Percentiles rank a stretch among this genome's conserved stretches.
Evolutionary conservation across 2,797 vertebrate species (phyloP).

Genomic region (Mormyrus hasselquistii): DNA sequence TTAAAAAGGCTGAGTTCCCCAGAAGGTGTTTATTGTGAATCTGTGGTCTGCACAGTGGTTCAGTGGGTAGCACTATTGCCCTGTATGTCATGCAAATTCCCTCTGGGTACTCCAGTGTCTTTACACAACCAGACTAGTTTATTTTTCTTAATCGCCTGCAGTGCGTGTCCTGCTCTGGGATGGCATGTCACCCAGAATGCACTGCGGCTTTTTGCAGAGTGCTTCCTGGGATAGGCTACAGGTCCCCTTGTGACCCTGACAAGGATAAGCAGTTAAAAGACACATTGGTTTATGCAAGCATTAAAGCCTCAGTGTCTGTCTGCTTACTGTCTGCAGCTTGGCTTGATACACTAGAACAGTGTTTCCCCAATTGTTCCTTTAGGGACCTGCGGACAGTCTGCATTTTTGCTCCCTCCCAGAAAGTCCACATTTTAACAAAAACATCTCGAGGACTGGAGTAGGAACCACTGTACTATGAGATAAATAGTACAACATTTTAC

Average conservation of each 20-base stretch:
- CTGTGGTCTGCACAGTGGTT: neutral
- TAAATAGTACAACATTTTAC: neutral
- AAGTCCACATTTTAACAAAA: neutral
- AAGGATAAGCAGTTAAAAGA: neutral
- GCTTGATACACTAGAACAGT: neutral
- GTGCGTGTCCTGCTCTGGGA: neutral
- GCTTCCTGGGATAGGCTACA: neutral
- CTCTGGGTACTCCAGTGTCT: neutral
- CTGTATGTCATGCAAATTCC: neutral
- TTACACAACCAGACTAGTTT: neutral
- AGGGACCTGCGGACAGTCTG: neutral
- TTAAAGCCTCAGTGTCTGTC: neutral
- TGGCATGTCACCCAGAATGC: neutral
- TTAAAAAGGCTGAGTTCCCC: neutral
- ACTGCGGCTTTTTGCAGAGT: neutral
- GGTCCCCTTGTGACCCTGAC: neutral
- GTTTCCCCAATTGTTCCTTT: neutral
- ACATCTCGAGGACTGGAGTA: neutral
- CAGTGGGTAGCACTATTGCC: neutral
- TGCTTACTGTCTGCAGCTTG: neutral
- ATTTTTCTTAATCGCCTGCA: neutral
- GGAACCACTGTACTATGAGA: neutral
- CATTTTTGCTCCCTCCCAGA: neutral
- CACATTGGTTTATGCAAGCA: neutral
- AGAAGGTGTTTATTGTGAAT: neutral